phyloP scores from a whole-genome alignment of 2,113 vertebrate species.

The Salminus brasiliensis region DNA sequence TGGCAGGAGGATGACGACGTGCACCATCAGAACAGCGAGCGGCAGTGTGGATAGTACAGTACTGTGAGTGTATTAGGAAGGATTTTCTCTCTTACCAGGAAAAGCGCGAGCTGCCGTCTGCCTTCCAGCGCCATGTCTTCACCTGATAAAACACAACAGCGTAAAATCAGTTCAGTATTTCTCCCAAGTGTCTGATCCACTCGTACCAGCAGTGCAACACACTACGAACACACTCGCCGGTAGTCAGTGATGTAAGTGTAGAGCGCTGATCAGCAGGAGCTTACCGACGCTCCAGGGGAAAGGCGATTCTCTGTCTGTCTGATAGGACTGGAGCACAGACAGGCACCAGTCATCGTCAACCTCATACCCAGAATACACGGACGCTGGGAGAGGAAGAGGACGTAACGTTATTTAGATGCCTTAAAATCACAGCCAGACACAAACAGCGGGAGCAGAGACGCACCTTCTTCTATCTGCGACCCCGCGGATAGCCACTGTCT shows the following conservation, averaged over 20 bases:
- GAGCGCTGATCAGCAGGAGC: slow-evolving; percentile 33
- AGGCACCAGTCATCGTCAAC: slow-evolving; percentile 90
- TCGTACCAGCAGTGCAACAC: too few relatives aligned
- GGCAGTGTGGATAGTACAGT: too few relatives aligned
- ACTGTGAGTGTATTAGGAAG: neutral
- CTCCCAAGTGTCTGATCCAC: too few relatives aligned
- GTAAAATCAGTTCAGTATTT: neutral
- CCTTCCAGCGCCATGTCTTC: slow-evolving; percentile 84
- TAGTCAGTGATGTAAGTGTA: too few relatives aligned
- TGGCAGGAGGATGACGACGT: too few relatives aligned
- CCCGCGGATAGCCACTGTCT: slow-evolving; percentile 82
- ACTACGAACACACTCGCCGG: too few relatives aligned
- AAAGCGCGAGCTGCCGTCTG: slow-evolving; percentile 81
- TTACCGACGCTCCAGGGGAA: slow-evolving; percentile 92
- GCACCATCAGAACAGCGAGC: too few relatives aligned
- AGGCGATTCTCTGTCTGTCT: slow-evolving; percentile 74
- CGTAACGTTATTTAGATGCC: neutral
- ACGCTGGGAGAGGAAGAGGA: slow-evolving; percentile 66
- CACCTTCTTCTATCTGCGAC: slow-evolving; percentile 81
- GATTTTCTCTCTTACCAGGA: slow-evolving; percentile 76
- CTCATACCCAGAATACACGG: slow-evolving; percentile 81
- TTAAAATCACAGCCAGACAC: neutral
- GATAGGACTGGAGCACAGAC: slow-evolving; percentile 86
- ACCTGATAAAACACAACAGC: slow-evolving; percentile 63
- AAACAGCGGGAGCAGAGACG: neutral